phyloP scores from a whole-genome alignment of 2,888 invertebrate species.

The Agrenia bidenticulata region DNA sequence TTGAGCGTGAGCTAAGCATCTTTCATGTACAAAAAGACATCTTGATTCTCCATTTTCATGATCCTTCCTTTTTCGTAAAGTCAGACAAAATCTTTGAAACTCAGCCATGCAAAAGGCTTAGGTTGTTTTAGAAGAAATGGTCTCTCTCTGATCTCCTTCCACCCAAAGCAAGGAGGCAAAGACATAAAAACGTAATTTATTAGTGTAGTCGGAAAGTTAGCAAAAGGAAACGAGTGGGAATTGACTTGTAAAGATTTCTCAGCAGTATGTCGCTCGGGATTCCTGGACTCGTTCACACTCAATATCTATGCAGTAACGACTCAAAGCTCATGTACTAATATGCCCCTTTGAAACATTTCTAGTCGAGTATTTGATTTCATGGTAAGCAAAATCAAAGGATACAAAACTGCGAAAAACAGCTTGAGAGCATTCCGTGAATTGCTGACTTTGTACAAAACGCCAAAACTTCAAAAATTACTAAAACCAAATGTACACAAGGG shows the following conservation, averaged over 20 bases:
- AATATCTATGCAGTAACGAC: too few species aligned
- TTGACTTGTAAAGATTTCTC: constrained; percentile 13
- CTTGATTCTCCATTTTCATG: background rate
- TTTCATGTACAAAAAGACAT: background rate
- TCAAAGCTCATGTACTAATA: too few species aligned
- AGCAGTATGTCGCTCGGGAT: background rate
- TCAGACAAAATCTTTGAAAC: constrained; percentile 1
- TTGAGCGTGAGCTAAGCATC: constrained; percentile 19
- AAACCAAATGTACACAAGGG: too few species aligned
- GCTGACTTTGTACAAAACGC: constrained; percentile 1
- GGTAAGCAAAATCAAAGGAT: too few species aligned
- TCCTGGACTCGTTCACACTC: constrained; percentile 1
- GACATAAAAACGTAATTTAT: constrained; percentile 21
- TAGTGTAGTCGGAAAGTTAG: constrained; percentile 14
- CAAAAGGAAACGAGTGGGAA: constrained; percentile 12
- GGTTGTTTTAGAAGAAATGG: constrained; percentile 1
- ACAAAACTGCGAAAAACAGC: constrained; percentile 2
- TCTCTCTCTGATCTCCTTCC: too few species aligned
- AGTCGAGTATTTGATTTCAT: too few species aligned
- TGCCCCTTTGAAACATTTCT: too few species aligned
- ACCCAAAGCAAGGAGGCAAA: background rate
- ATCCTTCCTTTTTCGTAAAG: background rate
- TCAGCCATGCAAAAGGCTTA: constrained; percentile 8
- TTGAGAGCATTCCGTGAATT: background rate
- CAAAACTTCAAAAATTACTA: too few species aligned